Base-by-base conservation (phyloP, 2,113 vertebrate species). In the Alexandromys fortis region DNA sequence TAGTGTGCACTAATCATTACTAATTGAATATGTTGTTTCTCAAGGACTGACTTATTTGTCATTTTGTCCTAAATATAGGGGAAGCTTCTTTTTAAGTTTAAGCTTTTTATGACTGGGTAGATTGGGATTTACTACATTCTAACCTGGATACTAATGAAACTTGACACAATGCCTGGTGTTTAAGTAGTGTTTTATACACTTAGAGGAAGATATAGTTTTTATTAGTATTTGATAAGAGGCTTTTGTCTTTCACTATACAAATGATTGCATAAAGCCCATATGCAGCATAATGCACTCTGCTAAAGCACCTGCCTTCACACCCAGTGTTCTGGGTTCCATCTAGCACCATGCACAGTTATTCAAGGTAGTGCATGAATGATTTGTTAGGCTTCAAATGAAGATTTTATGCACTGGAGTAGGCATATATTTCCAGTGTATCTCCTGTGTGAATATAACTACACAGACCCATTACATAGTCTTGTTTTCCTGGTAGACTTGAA, bases 61-160 rank as follows among this genome's bases (percentile, higher is more conserved):
- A 75, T 77, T 94, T 93, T 82, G 26, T 76, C 33, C 17, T 95
- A 89, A 95, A 52, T 92, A 35, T 1, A 86, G 83, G 63, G 61
- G 17, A 85, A 73, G 45, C 17, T 35, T 92, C 24, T 73, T 78
- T 93, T 78, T 94, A 28, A 81, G 49, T 61, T 82, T 92, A n/a
- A 90, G 11, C 21, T 85, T 94, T 87, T 81, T 89, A 67, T 78
- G 17, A 92, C 33, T 79, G 35, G 28, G 5, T 91, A 24, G 70
- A 30, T 90, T 87, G 38, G 13, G 76, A 86, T 83, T 86, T 86
- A 70, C 5, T 85, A 11, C 4, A 22, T 52, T 42, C 13, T 89
- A 14, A 26, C 5, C 52, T 92, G 86, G 91, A 49, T 92, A 38
- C 47, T 33, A 19, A 30, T 78, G 49, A 65, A 35, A 75, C 14